phyloP scores from a whole-genome alignment of 1,140 invertebrate species.

The Eurytemora carolleeae region DNA sequence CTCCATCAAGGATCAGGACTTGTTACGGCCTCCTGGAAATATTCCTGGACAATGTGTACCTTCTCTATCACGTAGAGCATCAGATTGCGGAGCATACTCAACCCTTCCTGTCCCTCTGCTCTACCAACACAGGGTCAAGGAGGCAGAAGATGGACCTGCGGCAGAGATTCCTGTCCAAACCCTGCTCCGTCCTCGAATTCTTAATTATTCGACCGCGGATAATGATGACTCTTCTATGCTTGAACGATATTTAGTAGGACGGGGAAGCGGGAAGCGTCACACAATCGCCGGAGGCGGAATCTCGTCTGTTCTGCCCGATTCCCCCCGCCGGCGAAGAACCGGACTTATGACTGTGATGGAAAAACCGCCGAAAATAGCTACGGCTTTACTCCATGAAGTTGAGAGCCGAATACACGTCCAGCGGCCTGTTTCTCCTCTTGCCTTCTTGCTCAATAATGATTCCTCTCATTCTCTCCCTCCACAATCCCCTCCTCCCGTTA shows the following conservation, averaged over 20 bases:
- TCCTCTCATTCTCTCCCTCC: too few species aligned
- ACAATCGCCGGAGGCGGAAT: not conserved
- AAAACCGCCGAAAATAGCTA: conserved; percentile 4
- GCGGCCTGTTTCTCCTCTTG: not conserved
- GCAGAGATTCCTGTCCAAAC: not conserved
- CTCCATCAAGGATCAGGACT: conserved; percentile 75
- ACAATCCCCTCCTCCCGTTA: not conserved
- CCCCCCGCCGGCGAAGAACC: conserved; percentile 7
- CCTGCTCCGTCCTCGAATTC: not conserved
- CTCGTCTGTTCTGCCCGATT: not conserved
- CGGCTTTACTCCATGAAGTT: conserved; percentile 3
- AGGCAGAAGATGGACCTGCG: not conserved
- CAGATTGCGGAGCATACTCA: conserved; percentile 84
- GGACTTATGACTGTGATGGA: conserved; percentile 10
- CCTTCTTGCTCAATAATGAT: not conserved
- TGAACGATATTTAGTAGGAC: not conserved
- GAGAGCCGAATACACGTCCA: conserved; percentile 7
- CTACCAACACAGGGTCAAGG: not conserved
- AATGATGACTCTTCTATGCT: not conserved
- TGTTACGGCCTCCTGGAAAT: conserved; percentile 69
- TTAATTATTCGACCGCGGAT: not conserved
- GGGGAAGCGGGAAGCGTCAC: not conserved
- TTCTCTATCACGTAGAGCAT: conserved; percentile 51
- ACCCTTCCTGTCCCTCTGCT: not conserved
- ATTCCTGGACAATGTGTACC: conserved; percentile 52